These are phyloP conservation scores for Myiothlypis coronata DNA, from an alignment of 2,797 vertebrate species.

Conservation along the genomic window DNA sequence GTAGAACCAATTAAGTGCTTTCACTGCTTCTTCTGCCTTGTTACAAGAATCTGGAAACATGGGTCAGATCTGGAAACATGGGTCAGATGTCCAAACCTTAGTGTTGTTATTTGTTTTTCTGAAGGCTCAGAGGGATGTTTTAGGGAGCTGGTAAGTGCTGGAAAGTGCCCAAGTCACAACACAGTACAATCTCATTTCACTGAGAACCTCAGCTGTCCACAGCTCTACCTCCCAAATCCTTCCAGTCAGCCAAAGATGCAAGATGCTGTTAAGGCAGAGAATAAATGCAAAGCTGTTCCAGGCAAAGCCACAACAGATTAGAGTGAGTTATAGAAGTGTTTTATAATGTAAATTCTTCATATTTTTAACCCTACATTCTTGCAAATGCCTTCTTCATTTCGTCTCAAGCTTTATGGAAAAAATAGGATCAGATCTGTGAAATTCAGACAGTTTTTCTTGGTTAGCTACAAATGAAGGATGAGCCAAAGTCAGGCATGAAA, in stretches of 20 bases:
- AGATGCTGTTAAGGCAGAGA: background rate
- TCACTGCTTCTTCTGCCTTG: background rate
- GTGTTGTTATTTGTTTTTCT: background rate
- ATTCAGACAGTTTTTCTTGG: background rate
- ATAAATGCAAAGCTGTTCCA: background rate
- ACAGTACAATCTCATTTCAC: background rate
- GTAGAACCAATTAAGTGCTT: rapidly evolving
- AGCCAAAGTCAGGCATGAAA: constrained; percentile 46
- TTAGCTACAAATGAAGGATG: background rate
- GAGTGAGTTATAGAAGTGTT: background rate
- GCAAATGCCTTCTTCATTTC: background rate
- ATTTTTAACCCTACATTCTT: background rate
- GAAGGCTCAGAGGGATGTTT: background rate
- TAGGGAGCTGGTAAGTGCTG: background rate
- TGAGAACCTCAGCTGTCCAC: background rate
- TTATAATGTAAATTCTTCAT: background rate
- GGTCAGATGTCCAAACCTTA: background rate
- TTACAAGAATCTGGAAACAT: background rate
- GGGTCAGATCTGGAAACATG: background rate
- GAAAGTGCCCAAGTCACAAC: background rate
- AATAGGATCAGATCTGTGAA: background rate
- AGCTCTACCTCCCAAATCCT: background rate
- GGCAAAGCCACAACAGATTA: background rate
- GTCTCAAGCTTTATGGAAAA: background rate
- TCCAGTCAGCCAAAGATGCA: background rate